Conservation (phyloP, 2,797 vertebrate genomes). For the Gymnopithys bicolor region DNA sequence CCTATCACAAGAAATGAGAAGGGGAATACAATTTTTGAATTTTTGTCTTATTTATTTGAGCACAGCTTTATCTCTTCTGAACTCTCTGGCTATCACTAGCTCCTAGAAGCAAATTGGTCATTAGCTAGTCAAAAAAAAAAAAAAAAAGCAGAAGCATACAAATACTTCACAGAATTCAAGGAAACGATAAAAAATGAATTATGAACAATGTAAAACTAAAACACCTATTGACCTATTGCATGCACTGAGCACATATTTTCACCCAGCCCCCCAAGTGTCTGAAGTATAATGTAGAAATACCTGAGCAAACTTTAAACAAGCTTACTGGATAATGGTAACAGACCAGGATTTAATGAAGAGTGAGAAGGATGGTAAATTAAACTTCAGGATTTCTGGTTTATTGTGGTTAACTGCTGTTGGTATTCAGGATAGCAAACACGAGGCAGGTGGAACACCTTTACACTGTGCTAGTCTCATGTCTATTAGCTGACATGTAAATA, state of each 20-base stretch:
- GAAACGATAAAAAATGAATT: neutral
- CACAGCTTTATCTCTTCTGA: neutral
- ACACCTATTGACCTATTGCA: neutral
- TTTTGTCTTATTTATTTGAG: neutral
- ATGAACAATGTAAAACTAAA: neutral
- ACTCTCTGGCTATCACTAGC: neutral
- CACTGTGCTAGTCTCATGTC: neutral
- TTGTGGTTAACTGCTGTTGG: neutral
- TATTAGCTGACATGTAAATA: neutral
- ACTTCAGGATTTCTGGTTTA: neutral
- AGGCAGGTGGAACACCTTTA: neutral
- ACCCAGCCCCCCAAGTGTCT: neutral
- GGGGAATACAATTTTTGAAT: neutral
- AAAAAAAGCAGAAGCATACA: neutral
- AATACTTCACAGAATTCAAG: neutral
- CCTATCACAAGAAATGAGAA: neutral
- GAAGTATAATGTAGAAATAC: neutral
- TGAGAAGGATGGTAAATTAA: neutral
- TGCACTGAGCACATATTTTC: neutral
- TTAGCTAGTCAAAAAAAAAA: neutral
- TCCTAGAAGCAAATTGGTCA: neutral
- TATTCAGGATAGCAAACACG: neutral
- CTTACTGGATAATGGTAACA: neutral
- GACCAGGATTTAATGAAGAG: neutral
- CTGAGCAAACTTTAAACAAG: neutral